phyloP scores from a whole-genome alignment of 2,888 invertebrate genomes.

The Tenthredo amoena region DNA sequence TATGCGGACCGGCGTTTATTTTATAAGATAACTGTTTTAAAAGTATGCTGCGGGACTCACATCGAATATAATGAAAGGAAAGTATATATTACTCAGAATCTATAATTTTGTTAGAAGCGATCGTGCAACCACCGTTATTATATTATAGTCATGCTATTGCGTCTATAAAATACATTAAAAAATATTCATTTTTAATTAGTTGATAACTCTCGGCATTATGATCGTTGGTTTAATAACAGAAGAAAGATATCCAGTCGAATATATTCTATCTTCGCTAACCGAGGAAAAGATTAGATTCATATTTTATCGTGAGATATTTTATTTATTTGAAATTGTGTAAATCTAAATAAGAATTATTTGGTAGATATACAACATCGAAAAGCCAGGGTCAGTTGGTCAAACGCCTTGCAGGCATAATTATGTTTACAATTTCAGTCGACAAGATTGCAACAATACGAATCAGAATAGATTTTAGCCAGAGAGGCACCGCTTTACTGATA shows the following conservation, averaged over 20 bases:
- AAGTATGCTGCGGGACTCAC: not conserved
- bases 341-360: not conserved
- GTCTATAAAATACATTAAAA: not conserved
- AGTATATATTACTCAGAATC: not conserved
- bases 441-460: not conserved
- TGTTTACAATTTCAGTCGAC: not conserved
- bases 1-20: too few relatives aligned
- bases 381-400: not conserved
- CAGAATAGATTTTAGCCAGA: not conserved
- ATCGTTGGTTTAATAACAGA: not conserved
- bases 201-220: not conserved
- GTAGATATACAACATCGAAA: not conserved
- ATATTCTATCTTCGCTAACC: not conserved
- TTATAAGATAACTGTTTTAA: not conserved
- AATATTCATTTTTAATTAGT: constrained; percentile 2
- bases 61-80: not conserved
- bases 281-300: not conserved
- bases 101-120: not conserved
- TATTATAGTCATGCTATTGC: not conserved
- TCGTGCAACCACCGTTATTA: too few relatives aligned
- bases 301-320: not conserved
- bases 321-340: not conserved
- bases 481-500: not conserved
- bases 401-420: not conserved
- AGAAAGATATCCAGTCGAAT: not conserved